These are phyloP conservation scores for Cephalopterus ornatus DNA, from an alignment of 2,113 vertebrate genomes.

Conservation along the genomic window DNA sequence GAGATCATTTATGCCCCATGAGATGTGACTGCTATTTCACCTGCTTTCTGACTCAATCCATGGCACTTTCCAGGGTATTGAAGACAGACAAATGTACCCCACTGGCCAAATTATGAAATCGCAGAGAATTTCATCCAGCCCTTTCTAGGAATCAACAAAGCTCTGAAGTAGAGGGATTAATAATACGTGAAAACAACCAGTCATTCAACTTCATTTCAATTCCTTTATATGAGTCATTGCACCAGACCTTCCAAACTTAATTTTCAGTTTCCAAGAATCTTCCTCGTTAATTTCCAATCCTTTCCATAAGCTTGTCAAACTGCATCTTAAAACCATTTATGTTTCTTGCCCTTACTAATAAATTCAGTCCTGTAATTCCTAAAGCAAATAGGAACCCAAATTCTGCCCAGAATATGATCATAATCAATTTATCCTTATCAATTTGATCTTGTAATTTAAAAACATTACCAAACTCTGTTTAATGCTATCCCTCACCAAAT, in stretches of 20 bases:
- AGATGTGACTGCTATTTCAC: not conserved
- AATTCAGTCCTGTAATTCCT: not conserved
- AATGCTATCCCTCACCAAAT: not conserved
- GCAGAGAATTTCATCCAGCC: not conserved
- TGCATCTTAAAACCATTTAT: not conserved
- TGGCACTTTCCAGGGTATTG: not conserved
- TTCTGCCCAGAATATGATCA: not conserved
- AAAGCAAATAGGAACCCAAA: not conserved
- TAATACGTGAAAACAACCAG: not conserved
- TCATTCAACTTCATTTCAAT: not conserved
- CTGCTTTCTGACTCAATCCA: not conserved
- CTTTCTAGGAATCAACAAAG: not conserved
- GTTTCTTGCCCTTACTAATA: not conserved
- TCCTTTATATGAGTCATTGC: not conserved
- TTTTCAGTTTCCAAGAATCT: conserved; percentile 24
- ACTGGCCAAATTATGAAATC: not conserved
- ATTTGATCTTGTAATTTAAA: not conserved
- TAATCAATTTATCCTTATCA: not conserved
- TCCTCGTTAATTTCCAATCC: not conserved
- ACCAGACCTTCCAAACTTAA: not conserved
- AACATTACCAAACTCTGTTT: not conserved
- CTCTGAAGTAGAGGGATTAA: not conserved
- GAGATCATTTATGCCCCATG: not conserved
- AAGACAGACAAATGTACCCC: not conserved
- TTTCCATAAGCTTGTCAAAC: not conserved